Base-by-base conservation (phyloP, 2,797 vertebrate species). In the Spea hammondii region DNA sequence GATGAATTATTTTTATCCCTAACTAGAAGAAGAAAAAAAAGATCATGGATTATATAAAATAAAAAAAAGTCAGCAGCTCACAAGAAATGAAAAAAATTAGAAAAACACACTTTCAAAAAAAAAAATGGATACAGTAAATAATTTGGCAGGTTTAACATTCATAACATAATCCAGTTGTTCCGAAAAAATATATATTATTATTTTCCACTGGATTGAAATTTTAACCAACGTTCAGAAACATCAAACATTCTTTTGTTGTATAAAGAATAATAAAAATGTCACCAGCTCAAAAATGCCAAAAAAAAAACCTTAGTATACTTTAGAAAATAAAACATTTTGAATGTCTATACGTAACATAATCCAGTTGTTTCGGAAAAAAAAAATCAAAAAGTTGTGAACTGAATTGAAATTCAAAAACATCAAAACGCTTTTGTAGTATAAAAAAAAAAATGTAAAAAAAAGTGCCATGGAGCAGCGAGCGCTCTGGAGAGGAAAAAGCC, bases 391-490 rank as follows among this genome's bases (percentile, higher is more conserved):
- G 85, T 53, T 60, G 85, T 89, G 85, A 92, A 95, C 92, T 92
- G 90, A 92, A 95, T 91, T 94, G 95, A 95, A 95, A 95, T 94
- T 94, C 97, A 62, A 96, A 95, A 96, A 97, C 91, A 96, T 98
- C 96, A 97, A 97, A 96, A 91, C 86, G 90, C 89, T 84, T 82
- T 86, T 88, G 57, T 79, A 83, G 84, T 32, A 32, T 85, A 88
- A 91, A 89, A 88, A 92, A 89, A 90, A 82, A 77, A 91, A 92
- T 32, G 2, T 1, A 32, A 32, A 32, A 32, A 32, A 96, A 97
- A 98, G 97, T 99, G 97, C 97, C 98, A 98, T 96, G 94, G 96
- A 94, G 96, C 96, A 99, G 96, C 93, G 94, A 95, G 92, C 94
- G 95, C 97, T 94, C 91, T 85, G 87, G 86, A 88, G 78, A 85